A percentile compares a stretch with the other conserved stretches of the same genome.
Evolutionary conservation across 2,113 vertebrate genomes (phyloP).

Genomic region (Tyto alba): DNA sequence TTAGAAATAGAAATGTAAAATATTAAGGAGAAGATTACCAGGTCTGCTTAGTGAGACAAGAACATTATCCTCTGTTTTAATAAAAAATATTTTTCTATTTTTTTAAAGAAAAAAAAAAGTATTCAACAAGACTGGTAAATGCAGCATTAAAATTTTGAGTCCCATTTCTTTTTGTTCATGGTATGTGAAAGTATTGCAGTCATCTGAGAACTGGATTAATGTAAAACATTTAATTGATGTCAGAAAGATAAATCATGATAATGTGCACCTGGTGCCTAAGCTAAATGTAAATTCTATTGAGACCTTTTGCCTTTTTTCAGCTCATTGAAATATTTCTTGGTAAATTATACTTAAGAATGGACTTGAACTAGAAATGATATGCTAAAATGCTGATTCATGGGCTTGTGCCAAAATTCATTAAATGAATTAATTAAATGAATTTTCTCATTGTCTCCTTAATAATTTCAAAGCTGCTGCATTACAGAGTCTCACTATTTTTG

Average conservation of each 20-base stretch:
- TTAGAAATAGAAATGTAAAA: neutral
- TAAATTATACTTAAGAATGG: neutral
- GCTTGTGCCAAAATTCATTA: neutral
- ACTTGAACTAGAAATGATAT: neutral
- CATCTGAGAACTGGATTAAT: neutral
- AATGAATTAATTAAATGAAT: neutral
- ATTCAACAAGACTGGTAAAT: neutral
- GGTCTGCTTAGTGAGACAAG: neutral
- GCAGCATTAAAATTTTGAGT: no score
- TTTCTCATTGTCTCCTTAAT: neutral
- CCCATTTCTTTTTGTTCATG: neutral
- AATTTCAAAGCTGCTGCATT: neutral
- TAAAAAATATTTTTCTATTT: neutral
- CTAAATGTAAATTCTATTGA: neutral
- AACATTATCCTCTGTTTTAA: neutral
- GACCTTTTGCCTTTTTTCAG: neutral
- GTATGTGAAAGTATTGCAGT: neutral
- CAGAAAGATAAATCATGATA: neutral
- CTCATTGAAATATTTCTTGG: neutral
- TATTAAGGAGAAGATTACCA: neutral
- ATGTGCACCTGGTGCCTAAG: neutral
- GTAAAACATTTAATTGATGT: neutral
- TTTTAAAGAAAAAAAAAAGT: neutral
- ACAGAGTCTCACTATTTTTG: neutral
- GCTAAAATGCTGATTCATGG: neutral